Evolutionary conservation across 2,113 vertebrate genomes (phyloP).

Genomic region (Xiphophorus maculatus): DNA sequence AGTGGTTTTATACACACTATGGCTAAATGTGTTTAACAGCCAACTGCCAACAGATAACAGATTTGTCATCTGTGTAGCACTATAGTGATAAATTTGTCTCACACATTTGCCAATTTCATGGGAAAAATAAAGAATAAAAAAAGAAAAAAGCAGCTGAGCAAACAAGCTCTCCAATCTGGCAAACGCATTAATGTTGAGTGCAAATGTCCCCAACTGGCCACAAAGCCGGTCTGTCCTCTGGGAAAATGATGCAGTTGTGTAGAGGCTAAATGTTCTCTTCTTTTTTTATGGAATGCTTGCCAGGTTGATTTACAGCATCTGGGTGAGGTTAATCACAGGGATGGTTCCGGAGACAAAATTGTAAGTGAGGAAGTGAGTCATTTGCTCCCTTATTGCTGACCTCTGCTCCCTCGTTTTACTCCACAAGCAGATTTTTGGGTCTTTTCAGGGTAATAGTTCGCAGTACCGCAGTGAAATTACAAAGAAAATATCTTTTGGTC

Average conservation of each 20-base stretch:
- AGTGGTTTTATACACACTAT: slow-evolving; percentile 24
- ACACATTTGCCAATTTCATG: slow-evolving; percentile 46
- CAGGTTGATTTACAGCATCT: slow-evolving; percentile 44
- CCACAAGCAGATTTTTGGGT: slow-evolving; percentile 30
- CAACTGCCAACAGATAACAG: slow-evolving; percentile 48
- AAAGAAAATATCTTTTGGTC: background rate
- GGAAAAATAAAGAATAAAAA: slow-evolving; percentile 22
- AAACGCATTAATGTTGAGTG: slow-evolving; percentile 44
- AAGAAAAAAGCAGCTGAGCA: slow-evolving; percentile 61
- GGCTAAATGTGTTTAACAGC: slow-evolving; percentile 19
- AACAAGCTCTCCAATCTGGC: slow-evolving; percentile 56
- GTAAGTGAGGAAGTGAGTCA: slow-evolving; percentile 36
- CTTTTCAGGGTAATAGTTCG: slow-evolving; percentile 8
- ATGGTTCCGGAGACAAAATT: slow-evolving; percentile 28
- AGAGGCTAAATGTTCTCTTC: slow-evolving; percentile 30
- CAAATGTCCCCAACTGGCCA: slow-evolving; percentile 47
- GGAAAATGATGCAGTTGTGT: slow-evolving; percentile 37
- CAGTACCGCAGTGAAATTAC: slow-evolving; percentile 5
- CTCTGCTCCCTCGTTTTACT: slow-evolving; percentile 21
- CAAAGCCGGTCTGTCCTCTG: slow-evolving; percentile 36
- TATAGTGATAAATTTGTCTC: slow-evolving; percentile 36
- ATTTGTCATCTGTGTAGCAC: slow-evolving; percentile 41
- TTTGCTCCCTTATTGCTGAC: slow-evolving; percentile 22
- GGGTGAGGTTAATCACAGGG: slow-evolving; percentile 46
- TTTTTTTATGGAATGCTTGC: slow-evolving; percentile 20